Evolutionary conservation across 2,797 vertebrate species (phyloP), one percentile per base, ranked within the genome.

Genomic region (Chloroceryle amazona): DNA sequence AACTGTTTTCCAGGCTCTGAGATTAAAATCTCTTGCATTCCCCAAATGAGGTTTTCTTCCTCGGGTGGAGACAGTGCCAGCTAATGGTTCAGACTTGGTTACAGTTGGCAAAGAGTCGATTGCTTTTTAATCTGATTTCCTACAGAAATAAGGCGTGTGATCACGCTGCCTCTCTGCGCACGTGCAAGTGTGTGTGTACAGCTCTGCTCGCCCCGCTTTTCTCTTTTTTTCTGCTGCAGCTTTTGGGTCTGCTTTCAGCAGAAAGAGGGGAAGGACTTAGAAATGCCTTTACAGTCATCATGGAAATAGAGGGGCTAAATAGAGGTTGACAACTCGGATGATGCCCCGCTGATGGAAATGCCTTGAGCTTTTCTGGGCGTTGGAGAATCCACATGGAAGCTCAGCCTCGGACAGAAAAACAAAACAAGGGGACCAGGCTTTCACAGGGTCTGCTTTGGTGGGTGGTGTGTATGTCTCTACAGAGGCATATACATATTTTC

Each of bases 81-180:
- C 71, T 73, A 46, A 87, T 80, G 46, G 67, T 67, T 93, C 81
- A 89, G 74, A 25, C 61, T 85, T 87, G 78, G 89, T 67, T 87
- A 71, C 42, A 75, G 60, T 13, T 78, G 81, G 93, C 65, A 82
- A 63, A 80, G 25, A 76, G 55, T 62, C 0, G 1, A 81, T 11
- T 67, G 85, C 29, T 70, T 88, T 89, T 84, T 78, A 79, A 82
- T 95, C 67, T 82, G 81, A 57, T 96, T 93, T 96, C 66, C 51
- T 80, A 52, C 85, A 94, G 90, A 92, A 94, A 66, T 63, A 81
- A 80, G 55, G 55, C 0, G 0, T 94, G 58, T 62, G 72, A 74
- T 81, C 3, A 0, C 0, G 3, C 65, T 71, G 67, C 29, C 19
- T 67, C 55, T 55, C 71, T 86, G 81, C 2, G 3, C 8, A 7